A percentile compares a stretch with the other conserved stretches of the same genome.
Conservation (phyloP, 2,113 vertebrate genomes). For the Heterotilapia buettikoferi region DNA sequence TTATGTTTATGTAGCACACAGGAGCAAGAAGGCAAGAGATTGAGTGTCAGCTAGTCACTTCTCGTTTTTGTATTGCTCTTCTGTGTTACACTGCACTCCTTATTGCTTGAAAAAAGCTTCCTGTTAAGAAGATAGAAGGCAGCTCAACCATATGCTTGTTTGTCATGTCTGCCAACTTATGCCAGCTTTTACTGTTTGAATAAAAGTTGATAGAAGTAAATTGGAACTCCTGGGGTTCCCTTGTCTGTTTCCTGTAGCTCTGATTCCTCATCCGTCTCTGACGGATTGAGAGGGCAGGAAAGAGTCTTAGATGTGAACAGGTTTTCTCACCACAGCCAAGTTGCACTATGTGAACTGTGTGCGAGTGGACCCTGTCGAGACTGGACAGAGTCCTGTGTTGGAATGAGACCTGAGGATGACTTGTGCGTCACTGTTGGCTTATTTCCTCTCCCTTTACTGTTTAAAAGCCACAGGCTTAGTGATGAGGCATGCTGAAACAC, state of each 20-base stretch:
- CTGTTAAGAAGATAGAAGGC: slow-evolving; percentile 54
- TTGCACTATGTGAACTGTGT: neutral
- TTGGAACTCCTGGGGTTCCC: slow-evolving; percentile 68
- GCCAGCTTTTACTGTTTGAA: slow-evolving; percentile 54
- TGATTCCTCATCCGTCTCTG: slow-evolving; percentile 46
- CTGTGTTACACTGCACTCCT: slow-evolving; percentile 4
- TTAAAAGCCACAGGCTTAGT: slow-evolving; percentile 29
- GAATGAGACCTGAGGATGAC: slow-evolving; percentile 41
- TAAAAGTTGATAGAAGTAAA: slow-evolving; percentile 43
- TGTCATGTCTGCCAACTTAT: slow-evolving; percentile 66
- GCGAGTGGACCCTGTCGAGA: slow-evolving; percentile 27
- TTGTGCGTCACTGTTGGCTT: slow-evolving; percentile 27
- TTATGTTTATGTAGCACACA: neutral
- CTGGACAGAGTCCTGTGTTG: slow-evolving; percentile 4
- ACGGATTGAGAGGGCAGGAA: slow-evolving; percentile 19
- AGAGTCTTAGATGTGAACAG: slow-evolving; percentile 6
- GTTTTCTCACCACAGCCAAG: slow-evolving; percentile 27
- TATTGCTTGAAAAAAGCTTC: slow-evolving; percentile 60
- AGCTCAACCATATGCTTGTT: slow-evolving; percentile 22
- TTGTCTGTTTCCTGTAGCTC: slow-evolving; percentile 63
- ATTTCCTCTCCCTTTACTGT: neutral
- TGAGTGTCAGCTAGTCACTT: neutral
- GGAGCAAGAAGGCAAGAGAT: neutral
- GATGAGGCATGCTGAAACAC: slow-evolving; percentile 40
- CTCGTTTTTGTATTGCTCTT: neutral